Conservation (phyloP, 2,113 vertebrate genomes). For the Hydrolagus affinis region DNA sequence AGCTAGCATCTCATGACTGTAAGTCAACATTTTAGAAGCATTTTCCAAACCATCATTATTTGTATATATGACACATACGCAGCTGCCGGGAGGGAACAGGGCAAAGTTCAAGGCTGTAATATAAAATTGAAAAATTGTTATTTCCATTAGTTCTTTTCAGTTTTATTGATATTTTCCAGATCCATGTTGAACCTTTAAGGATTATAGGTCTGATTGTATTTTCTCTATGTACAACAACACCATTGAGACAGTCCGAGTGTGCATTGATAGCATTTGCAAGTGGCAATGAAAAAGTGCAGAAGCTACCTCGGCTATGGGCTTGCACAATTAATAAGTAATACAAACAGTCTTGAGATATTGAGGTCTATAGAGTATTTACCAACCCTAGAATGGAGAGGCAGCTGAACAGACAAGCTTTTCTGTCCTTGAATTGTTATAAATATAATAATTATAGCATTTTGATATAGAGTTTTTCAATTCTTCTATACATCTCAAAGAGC, state of each 20-base stretch:
- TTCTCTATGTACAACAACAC: neutral
- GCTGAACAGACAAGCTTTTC: too few relatives aligned
- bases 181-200: neutral
- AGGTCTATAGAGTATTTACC: neutral
- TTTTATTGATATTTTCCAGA: constrained; percentile 4
- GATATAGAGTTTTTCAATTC: too few relatives aligned
- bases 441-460: too few relatives aligned
- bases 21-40: neutral
- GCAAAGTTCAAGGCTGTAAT: neutral
- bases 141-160: neutral
- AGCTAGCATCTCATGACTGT: neutral
- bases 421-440: too few relatives aligned
- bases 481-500: too few relatives aligned
- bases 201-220: neutral
- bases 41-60: neutral
- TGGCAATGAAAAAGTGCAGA: neutral
- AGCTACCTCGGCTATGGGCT: neutral
- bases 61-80: constrained; percentile 8
- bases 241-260: neutral
- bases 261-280: too few relatives aligned
- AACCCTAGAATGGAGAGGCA: too few relatives aligned
- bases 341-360: neutral
- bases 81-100: neutral
- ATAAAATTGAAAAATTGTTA: constrained; percentile 17
- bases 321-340: neutral